Conservation (phyloP, 2,797 vertebrate species). For the Psittacula derbiana region DNA sequence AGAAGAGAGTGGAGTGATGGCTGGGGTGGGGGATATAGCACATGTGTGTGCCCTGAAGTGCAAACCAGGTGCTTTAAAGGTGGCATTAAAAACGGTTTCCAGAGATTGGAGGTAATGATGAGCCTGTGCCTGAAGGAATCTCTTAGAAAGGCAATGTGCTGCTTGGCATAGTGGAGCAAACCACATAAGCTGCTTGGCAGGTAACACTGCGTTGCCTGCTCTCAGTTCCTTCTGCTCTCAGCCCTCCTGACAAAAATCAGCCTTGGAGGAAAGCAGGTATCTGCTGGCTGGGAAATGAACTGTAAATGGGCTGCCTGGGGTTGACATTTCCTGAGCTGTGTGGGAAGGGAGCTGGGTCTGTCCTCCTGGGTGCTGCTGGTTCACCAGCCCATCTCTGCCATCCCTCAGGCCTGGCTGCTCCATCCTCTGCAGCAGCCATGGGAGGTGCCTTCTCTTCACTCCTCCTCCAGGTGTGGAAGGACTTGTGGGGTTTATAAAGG, state of each 20-base stretch:
- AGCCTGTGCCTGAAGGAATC: neutral
- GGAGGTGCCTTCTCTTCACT: neutral
- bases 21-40: neutral
- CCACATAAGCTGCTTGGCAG: neutral
- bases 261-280: neutral
- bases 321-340: neutral
- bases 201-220: neutral
- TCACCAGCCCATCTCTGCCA: neutral
- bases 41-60: neutral
- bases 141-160: neutral
- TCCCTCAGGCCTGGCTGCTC: neutral
- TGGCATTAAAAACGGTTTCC: neutral
- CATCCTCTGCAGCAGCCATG: accelerated
- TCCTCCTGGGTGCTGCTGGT: neutral
- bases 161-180: neutral
- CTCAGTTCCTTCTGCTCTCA: neutral
- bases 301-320: neutral
- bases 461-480: neutral
- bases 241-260: neutral
- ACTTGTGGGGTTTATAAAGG: neutral
- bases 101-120: neutral
- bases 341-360: neutral
- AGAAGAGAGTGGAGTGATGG: neutral
- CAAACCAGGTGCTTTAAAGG: neutral
- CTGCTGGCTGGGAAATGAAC: neutral